These are phyloP conservation scores for Mirounga angustirostris DNA, from an alignment of 2,113 vertebrate genomes.

Conservation along the genomic window DNA sequence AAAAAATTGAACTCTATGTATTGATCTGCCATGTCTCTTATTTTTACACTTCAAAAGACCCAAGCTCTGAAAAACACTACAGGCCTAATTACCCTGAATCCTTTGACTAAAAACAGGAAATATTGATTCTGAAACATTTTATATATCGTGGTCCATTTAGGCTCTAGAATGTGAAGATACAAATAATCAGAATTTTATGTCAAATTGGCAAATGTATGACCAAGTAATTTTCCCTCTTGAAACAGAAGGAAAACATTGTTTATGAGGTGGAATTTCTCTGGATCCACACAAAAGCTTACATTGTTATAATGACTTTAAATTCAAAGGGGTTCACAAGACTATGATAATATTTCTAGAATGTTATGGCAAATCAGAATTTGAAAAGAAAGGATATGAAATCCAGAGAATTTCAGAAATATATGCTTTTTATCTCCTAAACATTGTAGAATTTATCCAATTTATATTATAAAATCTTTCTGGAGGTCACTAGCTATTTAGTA, in stretches of 20 bases:
- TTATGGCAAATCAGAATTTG: slow-evolving; percentile 29
- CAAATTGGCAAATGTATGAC: background rate
- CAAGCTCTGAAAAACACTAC: background rate
- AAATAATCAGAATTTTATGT: slow-evolving; percentile 4
- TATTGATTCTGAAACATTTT: background rate
- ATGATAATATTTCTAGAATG: background rate
- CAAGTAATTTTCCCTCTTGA: slow-evolving; percentile 4
- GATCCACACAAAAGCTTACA: background rate
- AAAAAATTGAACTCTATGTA: background rate
- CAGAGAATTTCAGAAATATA: background rate
- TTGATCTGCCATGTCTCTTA: background rate
- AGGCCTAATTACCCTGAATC: background rate
- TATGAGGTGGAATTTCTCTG: background rate
- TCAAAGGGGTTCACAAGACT: background rate
- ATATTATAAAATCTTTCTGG: background rate
- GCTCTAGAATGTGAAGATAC: background rate
- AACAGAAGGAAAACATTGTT: background rate
- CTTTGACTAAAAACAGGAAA: background rate
- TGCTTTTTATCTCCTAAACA: background rate
- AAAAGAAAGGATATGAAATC: background rate
- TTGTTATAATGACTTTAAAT: background rate
- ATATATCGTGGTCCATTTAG: background rate
- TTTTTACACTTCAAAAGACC: background rate
- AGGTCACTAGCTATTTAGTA: background rate
- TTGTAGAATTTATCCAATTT: background rate